Percentiles rank a stretch among this genome's conserved stretches.
Conservation (phyloP, 2,113 vertebrate genomes). For the Limnothrissa miodon region DNA sequence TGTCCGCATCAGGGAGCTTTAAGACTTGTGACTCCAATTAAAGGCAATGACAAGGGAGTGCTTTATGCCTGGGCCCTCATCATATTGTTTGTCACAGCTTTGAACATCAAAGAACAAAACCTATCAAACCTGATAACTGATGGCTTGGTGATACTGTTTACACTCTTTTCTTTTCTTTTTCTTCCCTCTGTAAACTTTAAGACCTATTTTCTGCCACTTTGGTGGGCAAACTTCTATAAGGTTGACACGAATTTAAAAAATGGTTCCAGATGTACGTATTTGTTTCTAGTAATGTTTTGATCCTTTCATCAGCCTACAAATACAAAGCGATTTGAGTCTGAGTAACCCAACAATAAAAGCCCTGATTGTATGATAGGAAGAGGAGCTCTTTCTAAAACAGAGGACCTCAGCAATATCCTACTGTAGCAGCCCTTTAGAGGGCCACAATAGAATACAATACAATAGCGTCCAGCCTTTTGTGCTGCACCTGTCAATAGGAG, state of each 20-base stretch:
- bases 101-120: not conserved
- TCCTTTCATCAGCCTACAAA: not conserved
- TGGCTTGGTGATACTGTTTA: too few relatives aligned
- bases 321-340: not conserved
- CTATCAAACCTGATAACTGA: not conserved
- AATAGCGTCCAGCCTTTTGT: not conserved
- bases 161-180: too few relatives aligned
- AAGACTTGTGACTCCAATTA: conserved; percentile 24
- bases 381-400: not conserved
- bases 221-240: too few relatives aligned
- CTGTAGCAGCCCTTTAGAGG: not conserved
- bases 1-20: conserved; percentile 17
- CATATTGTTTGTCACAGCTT: not conserved
- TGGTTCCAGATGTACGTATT: not conserved
- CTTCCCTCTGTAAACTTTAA: too few relatives aligned
- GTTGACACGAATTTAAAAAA: not conserved
- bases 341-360: not conserved
- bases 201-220: too few relatives aligned
- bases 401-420: not conserved
- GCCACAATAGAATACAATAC: not conserved
- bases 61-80: conserved; percentile 6
- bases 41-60: conserved; percentile 13
- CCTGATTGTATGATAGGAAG: conserved; percentile 10
- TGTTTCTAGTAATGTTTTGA: not conserved
- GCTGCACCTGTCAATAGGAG: conserved; percentile 13